phyloP scores from a whole-genome alignment of 2,797 vertebrate genomes.

The Sebastes hubbsi region DNA sequence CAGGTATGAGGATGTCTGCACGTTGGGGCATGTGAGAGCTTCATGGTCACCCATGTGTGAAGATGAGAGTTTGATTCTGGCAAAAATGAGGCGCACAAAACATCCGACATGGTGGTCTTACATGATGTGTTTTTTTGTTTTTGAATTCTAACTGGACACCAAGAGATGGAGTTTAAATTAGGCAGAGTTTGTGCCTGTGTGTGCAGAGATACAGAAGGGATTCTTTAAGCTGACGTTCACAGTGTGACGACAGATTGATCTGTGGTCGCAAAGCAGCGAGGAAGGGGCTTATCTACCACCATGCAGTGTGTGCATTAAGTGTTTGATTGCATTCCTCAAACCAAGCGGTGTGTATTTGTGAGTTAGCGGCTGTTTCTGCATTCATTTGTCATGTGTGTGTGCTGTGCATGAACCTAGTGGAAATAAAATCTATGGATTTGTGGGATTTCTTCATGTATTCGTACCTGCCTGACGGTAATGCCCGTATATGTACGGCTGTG shows the following conservation, averaged over 20 bases:
- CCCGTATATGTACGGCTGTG: neutral
- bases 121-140: constrained; percentile 17
- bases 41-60: constrained; percentile 5
- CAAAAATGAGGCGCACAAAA: neutral
- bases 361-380: neutral
- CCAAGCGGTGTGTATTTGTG: neutral
- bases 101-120: neutral
- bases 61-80: neutral
- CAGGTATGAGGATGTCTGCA: neutral
- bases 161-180: neutral
- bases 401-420: neutral
- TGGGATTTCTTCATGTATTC: neutral
- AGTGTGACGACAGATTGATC: constrained; percentile 34
- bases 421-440: constrained; percentile 15
- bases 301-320: neutral
- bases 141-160: constrained; percentile 5
- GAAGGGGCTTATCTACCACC: constrained; percentile 33
- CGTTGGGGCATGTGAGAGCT: neutral
- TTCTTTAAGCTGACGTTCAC: constrained; percentile 5
- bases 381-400: neutral
- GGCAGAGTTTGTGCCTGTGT: neutral
- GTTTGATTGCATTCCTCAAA: constrained; percentile 29
- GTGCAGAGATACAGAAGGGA: neutral
- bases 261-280: neutral
- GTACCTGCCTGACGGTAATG: neutral